These are phyloP conservation scores for Alsophila aescularia DNA, from an alignment of 2,888 invertebrate species.

Conservation along the genomic window DNA sequence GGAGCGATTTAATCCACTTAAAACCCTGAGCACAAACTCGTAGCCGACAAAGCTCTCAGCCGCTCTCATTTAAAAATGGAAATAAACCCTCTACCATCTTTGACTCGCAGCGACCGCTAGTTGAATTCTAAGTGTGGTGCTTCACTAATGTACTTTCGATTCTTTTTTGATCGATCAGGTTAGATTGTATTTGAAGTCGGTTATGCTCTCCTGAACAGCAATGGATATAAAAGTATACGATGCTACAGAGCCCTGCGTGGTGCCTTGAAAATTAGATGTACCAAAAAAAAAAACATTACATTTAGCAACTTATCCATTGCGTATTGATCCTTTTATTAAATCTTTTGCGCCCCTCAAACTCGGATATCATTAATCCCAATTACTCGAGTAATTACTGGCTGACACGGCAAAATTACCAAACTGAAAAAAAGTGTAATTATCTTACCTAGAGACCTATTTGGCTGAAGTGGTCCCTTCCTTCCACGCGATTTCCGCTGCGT, in stretches of 20 bases:
- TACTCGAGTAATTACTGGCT: slow-evolving; percentile 29
- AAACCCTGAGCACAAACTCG: slow-evolving; percentile 84
- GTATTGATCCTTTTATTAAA: neutral
- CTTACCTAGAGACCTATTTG: slow-evolving; percentile 67
- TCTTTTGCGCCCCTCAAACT: slow-evolving; percentile 5
- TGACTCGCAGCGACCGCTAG: slow-evolving; percentile 77
- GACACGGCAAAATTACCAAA: slow-evolving; percentile 51
- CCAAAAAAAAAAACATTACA: neutral
- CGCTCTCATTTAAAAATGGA: slow-evolving; percentile 85
- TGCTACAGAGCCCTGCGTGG: neutral
- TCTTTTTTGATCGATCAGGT: slow-evolving; percentile 56
- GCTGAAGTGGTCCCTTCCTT: slow-evolving; percentile 69
- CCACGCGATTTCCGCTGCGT: slow-evolving; percentile 74
- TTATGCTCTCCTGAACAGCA: slow-evolving; percentile 19
- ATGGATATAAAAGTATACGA: slow-evolving; percentile 19
- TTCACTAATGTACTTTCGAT: slow-evolving; percentile 68
- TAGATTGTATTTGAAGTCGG: slow-evolving; percentile 37
- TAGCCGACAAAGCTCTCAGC: slow-evolving; percentile 84
- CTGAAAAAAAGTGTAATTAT: slow-evolving; percentile 64
- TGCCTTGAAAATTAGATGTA: slow-evolving; percentile 13
- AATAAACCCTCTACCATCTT: slow-evolving; percentile 83
- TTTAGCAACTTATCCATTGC: neutral
- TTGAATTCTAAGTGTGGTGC: slow-evolving; percentile 79
- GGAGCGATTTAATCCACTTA: slow-evolving; percentile 85
- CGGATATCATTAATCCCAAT: slow-evolving; percentile 21